phyloP scores from a whole-genome alignment of 2,113 vertebrate genomes.

The Rhodinocichla rosea region DNA sequence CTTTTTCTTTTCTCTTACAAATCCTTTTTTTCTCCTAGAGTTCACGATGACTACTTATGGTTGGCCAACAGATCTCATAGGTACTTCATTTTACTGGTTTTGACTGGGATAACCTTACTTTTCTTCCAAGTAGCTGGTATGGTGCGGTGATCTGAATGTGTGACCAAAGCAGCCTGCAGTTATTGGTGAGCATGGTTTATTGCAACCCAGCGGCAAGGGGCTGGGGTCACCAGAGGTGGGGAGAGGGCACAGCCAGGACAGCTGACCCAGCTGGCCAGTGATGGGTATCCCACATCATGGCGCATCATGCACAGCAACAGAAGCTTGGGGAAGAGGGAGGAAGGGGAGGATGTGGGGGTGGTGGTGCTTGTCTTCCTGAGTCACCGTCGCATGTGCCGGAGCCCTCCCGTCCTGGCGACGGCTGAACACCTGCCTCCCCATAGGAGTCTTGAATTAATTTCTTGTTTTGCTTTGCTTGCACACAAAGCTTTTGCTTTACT shows the following conservation, averaged over 20 bases:
- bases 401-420: neutral
- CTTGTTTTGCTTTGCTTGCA: neutral
- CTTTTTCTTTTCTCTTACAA: neutral
- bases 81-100: neutral
- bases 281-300: too few relatives aligned
- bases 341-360: neutral
- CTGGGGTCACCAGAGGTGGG: neutral
- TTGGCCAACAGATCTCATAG: neutral
- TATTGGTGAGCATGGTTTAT: neutral
- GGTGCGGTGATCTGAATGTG: neutral
- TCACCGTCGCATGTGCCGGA: fast-evolving
- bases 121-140: neutral
- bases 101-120: neutral
- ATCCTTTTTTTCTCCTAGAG: neutral
- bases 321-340: neutral
- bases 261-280: neutral
- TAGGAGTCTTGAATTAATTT: neutral
- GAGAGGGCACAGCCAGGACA: neutral
- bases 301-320: neutral
- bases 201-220: neutral
- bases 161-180: neutral
- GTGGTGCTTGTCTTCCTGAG: neutral
- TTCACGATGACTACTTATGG: neutral
- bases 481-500: neutral
- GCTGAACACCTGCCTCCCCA: neutral